Percentiles rank a stretch among this genome's conserved stretches.
Conservation (phyloP, 2,888 invertebrate genomes). For the Hirudinaria manillensis region DNA sequence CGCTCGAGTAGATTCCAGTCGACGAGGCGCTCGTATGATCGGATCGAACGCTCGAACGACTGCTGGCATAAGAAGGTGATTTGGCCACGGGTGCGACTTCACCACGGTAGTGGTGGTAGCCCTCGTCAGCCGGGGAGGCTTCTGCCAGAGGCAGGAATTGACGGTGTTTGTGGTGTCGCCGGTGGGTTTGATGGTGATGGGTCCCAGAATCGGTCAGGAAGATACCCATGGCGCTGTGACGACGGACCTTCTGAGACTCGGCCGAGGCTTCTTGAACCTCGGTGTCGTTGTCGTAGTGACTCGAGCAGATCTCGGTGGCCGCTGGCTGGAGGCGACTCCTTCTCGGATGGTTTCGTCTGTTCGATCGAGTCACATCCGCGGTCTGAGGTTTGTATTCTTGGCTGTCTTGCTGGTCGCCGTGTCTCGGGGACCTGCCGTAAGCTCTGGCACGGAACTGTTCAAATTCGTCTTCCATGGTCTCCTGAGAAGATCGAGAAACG, state of each 20-base stretch:
- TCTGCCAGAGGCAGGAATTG: background rate
- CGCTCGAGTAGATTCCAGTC: conserved; percentile 1
- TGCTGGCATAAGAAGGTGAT: background rate
- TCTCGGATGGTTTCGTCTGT: conserved; percentile 9
- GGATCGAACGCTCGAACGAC: conserved; percentile 7
- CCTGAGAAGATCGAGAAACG: background rate
- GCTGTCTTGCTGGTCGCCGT: background rate
- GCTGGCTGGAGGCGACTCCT: conserved; percentile 19
- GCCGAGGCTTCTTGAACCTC: conserved; percentile 5
- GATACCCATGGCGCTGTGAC: conserved; percentile 32
- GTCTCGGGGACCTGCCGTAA: conserved; percentile 22
- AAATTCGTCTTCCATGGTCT: conserved; percentile 36
- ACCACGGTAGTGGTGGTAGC: background rate
- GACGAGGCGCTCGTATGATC: conserved; percentile 4
- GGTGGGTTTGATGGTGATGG: conserved; percentile 18
- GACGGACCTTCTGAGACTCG: conserved; percentile 17
- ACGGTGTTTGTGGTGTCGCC: conserved; percentile 15
- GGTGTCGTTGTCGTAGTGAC: background rate
- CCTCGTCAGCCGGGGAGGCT: conserved; percentile 1
- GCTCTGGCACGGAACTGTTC: conserved; percentile 35
- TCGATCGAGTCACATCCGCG: background rate
- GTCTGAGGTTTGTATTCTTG: background rate
- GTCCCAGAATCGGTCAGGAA: background rate
- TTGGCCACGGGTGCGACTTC: background rate
- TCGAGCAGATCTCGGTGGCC: conserved; percentile 13